Conservation (phyloP, 2,113 vertebrate genomes). For the Odocoileus virginianus region DNA sequence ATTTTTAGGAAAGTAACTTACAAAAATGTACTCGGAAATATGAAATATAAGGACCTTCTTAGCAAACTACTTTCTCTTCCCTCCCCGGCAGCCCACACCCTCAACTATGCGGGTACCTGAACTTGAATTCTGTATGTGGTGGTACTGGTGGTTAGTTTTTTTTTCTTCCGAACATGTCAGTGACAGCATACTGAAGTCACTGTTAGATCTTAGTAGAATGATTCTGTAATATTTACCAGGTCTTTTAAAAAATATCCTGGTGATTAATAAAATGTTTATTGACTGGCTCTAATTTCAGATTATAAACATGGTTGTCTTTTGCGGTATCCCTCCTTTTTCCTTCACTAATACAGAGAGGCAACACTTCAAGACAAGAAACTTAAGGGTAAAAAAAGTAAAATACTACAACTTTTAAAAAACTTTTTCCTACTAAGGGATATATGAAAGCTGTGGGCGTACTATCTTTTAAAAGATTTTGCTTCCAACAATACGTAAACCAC, state of each 20-base stretch:
- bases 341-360: background rate
- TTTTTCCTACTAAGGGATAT: background rate
- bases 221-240: slow-evolving; percentile 37
- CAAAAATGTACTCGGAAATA: slow-evolving; percentile 15
- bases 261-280: slow-evolving; percentile 41
- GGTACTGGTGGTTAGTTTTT: background rate
- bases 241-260: background rate
- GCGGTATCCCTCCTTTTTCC: background rate
- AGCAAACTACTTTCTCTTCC: background rate
- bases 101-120: background rate
- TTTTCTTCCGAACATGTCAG: background rate
- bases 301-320: slow-evolving; percentile 21
- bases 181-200: background rate
- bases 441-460: background rate
- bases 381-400: background rate
- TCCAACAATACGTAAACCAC: background rate
- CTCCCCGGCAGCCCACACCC: accelerated
- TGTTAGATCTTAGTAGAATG: slow-evolving; percentile 17
- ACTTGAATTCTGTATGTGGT: background rate
- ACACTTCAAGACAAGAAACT: background rate
- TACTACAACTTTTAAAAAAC: background rate
- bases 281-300: slow-evolving; percentile 30
- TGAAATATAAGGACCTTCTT: background rate
- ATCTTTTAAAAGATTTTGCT: background rate
- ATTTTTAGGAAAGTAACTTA: background rate